A percentile compares a stretch with the other conserved stretches of the same genome.
Evolutionary conservation across 2,888 invertebrate species (phyloP).

Genomic region (Ochropleura plecta): DNA sequence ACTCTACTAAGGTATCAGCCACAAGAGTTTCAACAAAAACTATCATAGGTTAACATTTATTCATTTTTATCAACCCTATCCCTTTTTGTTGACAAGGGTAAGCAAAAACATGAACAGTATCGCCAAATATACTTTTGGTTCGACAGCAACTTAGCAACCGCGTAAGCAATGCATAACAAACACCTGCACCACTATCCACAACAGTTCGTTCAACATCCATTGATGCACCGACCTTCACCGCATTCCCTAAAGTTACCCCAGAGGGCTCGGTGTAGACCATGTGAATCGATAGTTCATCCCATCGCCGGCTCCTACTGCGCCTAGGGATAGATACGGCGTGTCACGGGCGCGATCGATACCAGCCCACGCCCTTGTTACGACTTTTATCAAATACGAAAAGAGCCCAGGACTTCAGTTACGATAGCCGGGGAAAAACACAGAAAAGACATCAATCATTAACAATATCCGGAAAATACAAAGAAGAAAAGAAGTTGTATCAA

Average conservation of each 20-base stretch:
- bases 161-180: constrained; percentile 22
- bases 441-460: background rate
- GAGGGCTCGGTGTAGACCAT: constrained; percentile 49
- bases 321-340: constrained; percentile 74
- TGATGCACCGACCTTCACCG: constrained; percentile 48
- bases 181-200: background rate
- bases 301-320: constrained; percentile 35
- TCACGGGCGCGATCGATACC: constrained; percentile 78
- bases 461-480: background rate
- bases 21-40: background rate
- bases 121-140: background rate
- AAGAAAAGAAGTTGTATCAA: background rate
- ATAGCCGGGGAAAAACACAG: background rate
- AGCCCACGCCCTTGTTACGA: constrained; percentile 67
- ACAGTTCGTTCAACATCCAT: constrained; percentile 14
- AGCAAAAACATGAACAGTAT: background rate
- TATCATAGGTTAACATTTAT: too few relatives aligned
- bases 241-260: constrained; percentile 15
- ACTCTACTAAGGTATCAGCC: too few relatives aligned
- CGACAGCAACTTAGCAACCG: constrained; percentile 25
- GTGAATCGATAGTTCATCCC: constrained; percentile 51
- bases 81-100: background rate
- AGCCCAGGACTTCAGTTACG: constrained; percentile 21
- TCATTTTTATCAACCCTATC: background rate
- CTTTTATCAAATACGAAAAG: constrained; percentile 55